A percentile compares a stretch with the other conserved stretches of the same genome.
These are phyloP conservation scores for Lagopus muta DNA, from an alignment of 2,113 vertebrate genomes.

Conservation along the genomic window DNA sequence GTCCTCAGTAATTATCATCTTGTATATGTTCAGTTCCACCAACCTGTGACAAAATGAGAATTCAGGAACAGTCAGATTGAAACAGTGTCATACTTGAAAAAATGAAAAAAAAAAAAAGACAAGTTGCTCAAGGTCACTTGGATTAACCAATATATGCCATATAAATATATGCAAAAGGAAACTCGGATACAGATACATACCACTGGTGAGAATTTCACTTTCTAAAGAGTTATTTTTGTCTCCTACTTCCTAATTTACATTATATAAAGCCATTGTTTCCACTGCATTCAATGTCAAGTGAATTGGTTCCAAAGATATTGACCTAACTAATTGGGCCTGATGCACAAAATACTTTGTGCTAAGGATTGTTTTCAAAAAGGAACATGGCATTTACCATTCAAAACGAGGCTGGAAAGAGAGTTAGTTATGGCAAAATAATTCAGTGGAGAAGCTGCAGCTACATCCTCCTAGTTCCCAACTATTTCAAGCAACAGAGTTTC, in stretches of 20 bases:
- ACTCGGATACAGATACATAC: neutral
- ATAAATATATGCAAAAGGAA: neutral
- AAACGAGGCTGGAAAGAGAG: neutral
- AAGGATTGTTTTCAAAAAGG: neutral
- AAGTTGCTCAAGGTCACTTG: neutral
- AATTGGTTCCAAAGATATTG: neutral
- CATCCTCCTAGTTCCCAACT: neutral
- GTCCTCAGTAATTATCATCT: neutral
- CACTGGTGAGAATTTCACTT: neutral
- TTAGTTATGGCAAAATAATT: neutral
- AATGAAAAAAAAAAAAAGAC: no score
- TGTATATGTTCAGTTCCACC: neutral
- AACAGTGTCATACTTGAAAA: neutral
- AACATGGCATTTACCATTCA: neutral
- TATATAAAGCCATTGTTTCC: neutral
- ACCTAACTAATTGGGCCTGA: neutral
- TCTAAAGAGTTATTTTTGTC: neutral
- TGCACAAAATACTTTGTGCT: fast-evolving
- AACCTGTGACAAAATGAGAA: neutral
- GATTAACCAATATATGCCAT: neutral
- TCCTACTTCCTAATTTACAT: neutral
- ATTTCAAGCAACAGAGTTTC: neutral
- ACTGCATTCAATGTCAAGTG: neutral
- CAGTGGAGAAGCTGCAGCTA: neutral
- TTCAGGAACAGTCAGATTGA: neutral